These are phyloP conservation scores for Drosophila auraria DNA, from an alignment of 1,140 invertebrate genomes.

Conservation along the genomic window DNA sequence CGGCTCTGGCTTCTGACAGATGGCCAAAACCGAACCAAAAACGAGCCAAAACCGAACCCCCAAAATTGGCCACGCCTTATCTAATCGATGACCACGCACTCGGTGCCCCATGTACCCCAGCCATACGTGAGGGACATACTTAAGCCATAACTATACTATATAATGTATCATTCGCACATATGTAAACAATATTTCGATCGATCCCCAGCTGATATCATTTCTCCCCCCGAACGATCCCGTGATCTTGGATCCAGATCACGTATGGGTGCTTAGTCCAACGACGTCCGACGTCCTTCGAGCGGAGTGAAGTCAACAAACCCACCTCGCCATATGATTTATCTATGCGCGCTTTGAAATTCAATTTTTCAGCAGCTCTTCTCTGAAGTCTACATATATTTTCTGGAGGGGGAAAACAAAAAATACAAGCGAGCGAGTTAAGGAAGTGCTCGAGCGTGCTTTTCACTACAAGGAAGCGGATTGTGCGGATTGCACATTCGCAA, in stretches of 20 bases:
- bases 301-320: constrained; percentile 42
- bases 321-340: constrained; percentile 52
- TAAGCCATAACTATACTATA: constrained; percentile 4
- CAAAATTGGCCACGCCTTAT: constrained; percentile 37
- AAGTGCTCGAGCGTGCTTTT: constrained; percentile 26
- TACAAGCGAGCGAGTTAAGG: constrained; percentile 15
- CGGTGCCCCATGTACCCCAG: constrained; percentile 4
- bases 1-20: constrained; percentile 23
- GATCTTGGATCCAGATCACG: constrained; percentile 26
- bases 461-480: constrained; percentile 29
- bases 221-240: constrained; percentile 8
- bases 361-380: constrained; percentile 8
- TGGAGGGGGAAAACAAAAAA: neutral
- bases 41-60: neutral
- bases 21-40: constrained; percentile 12
- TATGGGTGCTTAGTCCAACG: constrained; percentile 36
- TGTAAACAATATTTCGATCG: constrained; percentile 41
- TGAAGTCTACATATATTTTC: neutral
- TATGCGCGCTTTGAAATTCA: constrained; percentile 47
- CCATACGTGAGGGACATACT: constrained; percentile 33
- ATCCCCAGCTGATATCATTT: constrained; percentile 42
- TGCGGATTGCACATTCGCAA: constrained; percentile 13
- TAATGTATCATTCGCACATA: constrained; percentile 9
- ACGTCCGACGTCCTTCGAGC: constrained; percentile 44
- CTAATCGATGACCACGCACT: constrained; percentile 39